Conservation (phyloP, 30 jellyfish, hydroid and myxozoan genomes). For the Hydractinia echinata region DNA sequence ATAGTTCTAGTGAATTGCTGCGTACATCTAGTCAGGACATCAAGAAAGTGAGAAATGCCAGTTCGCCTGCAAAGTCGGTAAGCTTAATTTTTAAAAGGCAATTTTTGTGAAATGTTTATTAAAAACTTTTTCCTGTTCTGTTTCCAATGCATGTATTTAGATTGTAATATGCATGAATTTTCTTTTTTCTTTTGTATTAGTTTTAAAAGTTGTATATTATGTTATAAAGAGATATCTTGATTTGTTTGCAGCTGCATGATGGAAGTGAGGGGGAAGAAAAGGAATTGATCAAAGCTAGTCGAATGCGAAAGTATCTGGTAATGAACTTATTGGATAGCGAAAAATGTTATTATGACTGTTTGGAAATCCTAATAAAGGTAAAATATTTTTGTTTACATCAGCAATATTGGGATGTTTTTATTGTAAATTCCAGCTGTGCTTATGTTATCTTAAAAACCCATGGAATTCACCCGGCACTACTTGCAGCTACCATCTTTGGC, state of each 20-base stretch:
- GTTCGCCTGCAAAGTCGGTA: neutral
- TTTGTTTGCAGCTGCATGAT: conserved; percentile 17
- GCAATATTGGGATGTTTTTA: neutral
- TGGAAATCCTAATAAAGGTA: conserved; percentile 89
- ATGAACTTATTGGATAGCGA: conserved; percentile 86
- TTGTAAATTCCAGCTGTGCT: too few relatives aligned
- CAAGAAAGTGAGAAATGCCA: neutral
- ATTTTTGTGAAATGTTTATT: too few relatives aligned
- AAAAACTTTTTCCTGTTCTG: too few relatives aligned
- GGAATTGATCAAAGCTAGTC: conserved; percentile 45
- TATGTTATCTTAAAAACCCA: too few relatives aligned
- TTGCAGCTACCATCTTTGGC: too few relatives aligned
- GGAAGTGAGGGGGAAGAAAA: conserved; percentile 51
- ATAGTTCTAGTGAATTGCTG: neutral
- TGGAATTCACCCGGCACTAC: too few relatives aligned
- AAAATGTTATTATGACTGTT: conserved; percentile 68
- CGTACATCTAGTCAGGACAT: neutral
- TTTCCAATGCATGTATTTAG: too few relatives aligned
- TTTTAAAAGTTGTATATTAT: too few relatives aligned
- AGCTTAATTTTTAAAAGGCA: too few relatives aligned
- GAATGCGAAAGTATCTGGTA: conserved; percentile 71
- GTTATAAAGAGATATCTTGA: too few relatives aligned
- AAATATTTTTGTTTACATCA: neutral
- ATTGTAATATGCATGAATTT: too few relatives aligned
- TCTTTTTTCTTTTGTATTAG: too few relatives aligned